Conservation (phyloP, 2,113 vertebrate species). For the Silurus glanis region DNA sequence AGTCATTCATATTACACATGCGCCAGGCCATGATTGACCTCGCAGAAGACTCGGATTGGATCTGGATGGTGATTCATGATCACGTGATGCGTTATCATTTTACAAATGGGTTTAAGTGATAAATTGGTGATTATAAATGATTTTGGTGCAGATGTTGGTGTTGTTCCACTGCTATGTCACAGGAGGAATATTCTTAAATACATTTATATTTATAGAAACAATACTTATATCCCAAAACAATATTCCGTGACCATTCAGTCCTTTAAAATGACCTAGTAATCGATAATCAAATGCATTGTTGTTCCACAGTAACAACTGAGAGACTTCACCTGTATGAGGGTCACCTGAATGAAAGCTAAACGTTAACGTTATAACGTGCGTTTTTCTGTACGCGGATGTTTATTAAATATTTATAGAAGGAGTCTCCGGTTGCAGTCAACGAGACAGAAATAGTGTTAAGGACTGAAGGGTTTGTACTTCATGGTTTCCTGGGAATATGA, state of each 20-base stretch:
- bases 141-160: background rate
- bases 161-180: background rate
- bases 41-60: background rate
- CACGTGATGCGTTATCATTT: background rate
- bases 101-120: background rate
- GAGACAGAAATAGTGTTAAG: background rate
- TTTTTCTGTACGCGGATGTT: background rate
- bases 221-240: background rate
- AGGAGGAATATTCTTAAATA: background rate
- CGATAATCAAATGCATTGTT: background rate
- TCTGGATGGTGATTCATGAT: background rate
- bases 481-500: background rate
- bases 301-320: background rate
- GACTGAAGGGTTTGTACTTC: background rate
- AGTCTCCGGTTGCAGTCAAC: background rate
- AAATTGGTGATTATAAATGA: background rate
- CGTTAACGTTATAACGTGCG: background rate
- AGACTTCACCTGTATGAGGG: background rate
- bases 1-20: background rate
- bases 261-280: background rate
- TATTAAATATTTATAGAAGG: constrained; percentile 5
- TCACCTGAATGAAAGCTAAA: background rate
- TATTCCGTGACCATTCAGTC: background rate
- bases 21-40: background rate
- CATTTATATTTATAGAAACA: background rate